These are phyloP conservation scores for Zalophus californianus DNA, from an alignment of 2,797 vertebrate species.

Conservation along the genomic window DNA sequence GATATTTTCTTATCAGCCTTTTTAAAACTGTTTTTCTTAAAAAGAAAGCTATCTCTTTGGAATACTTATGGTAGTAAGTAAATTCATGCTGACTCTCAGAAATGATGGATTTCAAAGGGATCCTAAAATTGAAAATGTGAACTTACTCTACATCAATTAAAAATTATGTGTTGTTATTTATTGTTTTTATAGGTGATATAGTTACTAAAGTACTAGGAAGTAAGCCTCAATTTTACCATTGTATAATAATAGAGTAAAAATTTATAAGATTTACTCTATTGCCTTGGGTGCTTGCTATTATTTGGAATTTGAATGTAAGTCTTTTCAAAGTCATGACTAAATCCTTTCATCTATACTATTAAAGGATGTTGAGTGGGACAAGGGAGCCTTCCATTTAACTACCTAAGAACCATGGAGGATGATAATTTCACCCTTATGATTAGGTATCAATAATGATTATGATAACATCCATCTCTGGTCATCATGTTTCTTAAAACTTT, in stretches of 20 bases:
- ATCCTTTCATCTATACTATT: not conserved
- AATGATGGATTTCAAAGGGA: slow-evolving; percentile 45
- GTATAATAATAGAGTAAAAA: slow-evolving; percentile 36
- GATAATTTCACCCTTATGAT: not conserved
- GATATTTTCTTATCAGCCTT: slow-evolving; percentile 48
- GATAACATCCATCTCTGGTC: not conserved
- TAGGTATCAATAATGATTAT: not conserved
- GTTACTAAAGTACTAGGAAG: slow-evolving; percentile 25
- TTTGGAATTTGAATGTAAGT: slow-evolving; percentile 3
- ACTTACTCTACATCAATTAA: slow-evolving; percentile 29
- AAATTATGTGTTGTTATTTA: slow-evolving; percentile 46
- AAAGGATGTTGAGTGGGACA: not conserved
- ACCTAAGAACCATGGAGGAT: not conserved
- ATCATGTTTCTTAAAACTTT: not conserved
- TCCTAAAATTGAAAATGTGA: slow-evolving; percentile 12
- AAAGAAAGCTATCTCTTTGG: slow-evolving; percentile 52
- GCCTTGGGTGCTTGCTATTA: not conserved
- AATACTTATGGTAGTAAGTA: slow-evolving; percentile 4
- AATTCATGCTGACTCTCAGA: slow-evolving; percentile 44
- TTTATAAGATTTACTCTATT: not conserved
- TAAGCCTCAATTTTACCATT: not conserved
- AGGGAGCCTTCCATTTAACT: not conserved
- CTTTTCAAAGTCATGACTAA: slow-evolving; percentile 15
- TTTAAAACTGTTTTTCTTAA: slow-evolving; percentile 49
- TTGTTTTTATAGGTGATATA: slow-evolving; percentile 35